phyloP scores from a whole-genome alignment of 2,888 invertebrate genomes.

The Tetheella fluctuosa region DNA sequence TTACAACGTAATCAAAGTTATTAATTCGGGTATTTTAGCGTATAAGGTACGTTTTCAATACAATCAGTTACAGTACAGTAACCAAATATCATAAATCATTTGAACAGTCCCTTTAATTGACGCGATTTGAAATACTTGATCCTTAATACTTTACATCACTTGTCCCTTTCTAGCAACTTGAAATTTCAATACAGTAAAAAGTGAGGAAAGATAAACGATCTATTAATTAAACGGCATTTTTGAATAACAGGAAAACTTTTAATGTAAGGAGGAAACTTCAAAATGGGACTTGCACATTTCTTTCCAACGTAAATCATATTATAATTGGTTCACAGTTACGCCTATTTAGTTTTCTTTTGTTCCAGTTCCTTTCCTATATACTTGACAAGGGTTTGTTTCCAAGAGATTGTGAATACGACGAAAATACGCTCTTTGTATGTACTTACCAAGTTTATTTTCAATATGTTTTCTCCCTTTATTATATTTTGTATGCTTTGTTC shows the following conservation, averaged over 20 bases:
- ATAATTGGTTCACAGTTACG: not conserved
- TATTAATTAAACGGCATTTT: not conserved
- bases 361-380: conserved; percentile 47
- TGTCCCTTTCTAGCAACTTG: not conserved
- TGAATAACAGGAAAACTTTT: conserved; percentile 9
- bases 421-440: conserved; percentile 45
- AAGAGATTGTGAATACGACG: conserved; percentile 47
- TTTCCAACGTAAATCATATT: not conserved
- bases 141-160: not conserved
- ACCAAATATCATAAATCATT: conserved; percentile 4
- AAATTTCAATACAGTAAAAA: not conserved
- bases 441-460: conserved; percentile 13
- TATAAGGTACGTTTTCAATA: conserved; percentile 68
- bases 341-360: conserved; percentile 15
- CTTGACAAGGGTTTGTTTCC: conserved; percentile 50
- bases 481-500: not conserved
- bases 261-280: not conserved
- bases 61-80: not conserved
- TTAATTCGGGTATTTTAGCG: conserved; percentile 79
- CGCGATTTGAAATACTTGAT: not conserved
- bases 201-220: not conserved
- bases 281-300: conserved; percentile 9
- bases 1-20: conserved; percentile 87
- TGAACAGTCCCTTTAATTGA: not conserved
- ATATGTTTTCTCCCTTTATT: not conserved